Evolutionary conservation across 1,140 invertebrate species (phyloP).

Genomic region (Bemisia tabaci): DNA sequence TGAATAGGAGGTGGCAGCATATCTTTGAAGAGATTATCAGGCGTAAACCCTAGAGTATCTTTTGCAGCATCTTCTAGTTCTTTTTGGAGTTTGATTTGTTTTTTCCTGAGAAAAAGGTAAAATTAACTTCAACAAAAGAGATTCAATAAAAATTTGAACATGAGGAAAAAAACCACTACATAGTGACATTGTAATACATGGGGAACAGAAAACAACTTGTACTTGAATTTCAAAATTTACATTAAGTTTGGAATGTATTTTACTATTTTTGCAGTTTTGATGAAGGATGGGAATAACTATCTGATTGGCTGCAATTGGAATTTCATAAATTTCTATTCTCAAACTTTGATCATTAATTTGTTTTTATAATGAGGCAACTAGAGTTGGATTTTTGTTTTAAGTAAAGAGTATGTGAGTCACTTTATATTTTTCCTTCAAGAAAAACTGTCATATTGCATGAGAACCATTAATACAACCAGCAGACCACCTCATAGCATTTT

Average conservation of each 20-base stretch:
- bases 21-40: constrained; percentile 36
- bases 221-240: no score
- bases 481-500: no score
- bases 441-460: no score
- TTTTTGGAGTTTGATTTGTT: constrained; percentile 71
- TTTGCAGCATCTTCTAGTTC: constrained; percentile 83
- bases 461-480: no score
- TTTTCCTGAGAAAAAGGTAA: constrained; percentile 47
- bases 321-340: no score
- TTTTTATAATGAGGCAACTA: no score
- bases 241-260: not conserved
- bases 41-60: constrained; percentile 41
- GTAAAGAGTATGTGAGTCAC: no score
- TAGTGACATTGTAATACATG: no score
- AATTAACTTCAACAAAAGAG: not conserved
- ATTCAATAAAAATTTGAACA: constrained; percentile 7
- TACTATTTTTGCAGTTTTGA: not conserved
- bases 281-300: not conserved
- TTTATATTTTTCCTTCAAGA: no score
- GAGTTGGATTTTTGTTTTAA: no score
- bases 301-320: no score
- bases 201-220: no score
- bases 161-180: constrained; percentile 6
- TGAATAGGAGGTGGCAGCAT: constrained; percentile 33
- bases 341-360: not conserved